These are phyloP conservation scores for Urechis unicinctus DNA, from an alignment of 2,888 invertebrate species.

Conservation along the genomic window DNA sequence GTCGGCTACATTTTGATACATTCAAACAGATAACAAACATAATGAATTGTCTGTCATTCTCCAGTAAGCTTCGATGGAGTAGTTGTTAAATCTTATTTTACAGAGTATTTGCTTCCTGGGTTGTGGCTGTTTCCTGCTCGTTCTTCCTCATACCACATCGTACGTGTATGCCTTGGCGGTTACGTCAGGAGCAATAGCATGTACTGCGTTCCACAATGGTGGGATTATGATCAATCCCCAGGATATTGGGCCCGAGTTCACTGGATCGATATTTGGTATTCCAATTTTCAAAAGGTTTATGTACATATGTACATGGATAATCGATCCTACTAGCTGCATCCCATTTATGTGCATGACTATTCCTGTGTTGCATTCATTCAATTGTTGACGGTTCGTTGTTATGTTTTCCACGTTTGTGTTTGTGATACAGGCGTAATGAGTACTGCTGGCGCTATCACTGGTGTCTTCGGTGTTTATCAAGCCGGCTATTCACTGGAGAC, in stretches of 20 bases:
- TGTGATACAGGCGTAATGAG: constrained; percentile 63
- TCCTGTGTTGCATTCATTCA: no score
- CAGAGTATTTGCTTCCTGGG: neutral
- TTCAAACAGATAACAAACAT: neutral
- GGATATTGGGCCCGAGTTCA: constrained; percentile 65
- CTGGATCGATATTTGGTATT: constrained; percentile 63
- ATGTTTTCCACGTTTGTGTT: no score
- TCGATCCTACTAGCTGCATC: no score
- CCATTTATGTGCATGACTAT: no score
- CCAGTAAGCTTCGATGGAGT: no score
- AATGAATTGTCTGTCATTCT: no score
- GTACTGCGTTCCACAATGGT: constrained; percentile 65
- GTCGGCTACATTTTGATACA: no score
- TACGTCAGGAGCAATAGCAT: constrained; percentile 58
- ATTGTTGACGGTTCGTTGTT: no score
- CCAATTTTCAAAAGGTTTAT: no score
- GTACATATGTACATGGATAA: no score
- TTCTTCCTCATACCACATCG: constrained; percentile 50
- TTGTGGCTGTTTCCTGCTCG: constrained; percentile 46
- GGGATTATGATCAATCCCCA: constrained; percentile 68
- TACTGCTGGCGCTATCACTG: constrained; percentile 66
- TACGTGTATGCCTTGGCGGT: constrained; percentile 53
- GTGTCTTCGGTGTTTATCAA: constrained; percentile 64
- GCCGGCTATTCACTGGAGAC: constrained; percentile 65
- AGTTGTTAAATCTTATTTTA: no score